Base-by-base conservation (phyloP, 2,113 vertebrate species). In the Oryzias curvinotus region DNA sequence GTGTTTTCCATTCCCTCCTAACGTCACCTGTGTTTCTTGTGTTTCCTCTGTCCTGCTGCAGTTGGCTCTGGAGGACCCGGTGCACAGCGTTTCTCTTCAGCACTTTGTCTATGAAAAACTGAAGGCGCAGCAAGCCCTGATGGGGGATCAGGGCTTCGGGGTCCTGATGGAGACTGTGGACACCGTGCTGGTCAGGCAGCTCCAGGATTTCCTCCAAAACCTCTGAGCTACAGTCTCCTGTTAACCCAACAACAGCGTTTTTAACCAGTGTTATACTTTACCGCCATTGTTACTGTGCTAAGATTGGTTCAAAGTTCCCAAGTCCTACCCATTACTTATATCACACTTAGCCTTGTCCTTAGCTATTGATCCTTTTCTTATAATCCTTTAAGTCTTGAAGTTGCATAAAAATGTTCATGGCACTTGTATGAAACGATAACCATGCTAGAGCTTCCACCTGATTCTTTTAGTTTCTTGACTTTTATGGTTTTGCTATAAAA, bases 121-220 rank as follows among this genome's bases (percentile, higher is more conserved):
- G 73, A 99, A 98, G 84, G 93, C 94, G 1, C 96, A 98, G 88
- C 96, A 98, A 84, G 91, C 93, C 56, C 65, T 95, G 30, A 78
- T 98, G 77, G 95, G 96, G 26, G 95, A 96, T 66, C 92, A 93
- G 87, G 88, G 89, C 73, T 99, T 99, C 80, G 94, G 94, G 15
- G 90, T 82, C 15, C 94, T 99, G 67, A 99, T 99, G 96, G 97
- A 98, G 78, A 96, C 94, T 0, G 96, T 99, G 87, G 96, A 99
- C 85, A 95, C 95, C 0, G 96, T 98, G 92, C 92, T 98, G 5
- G 93, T 98, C 78, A 88, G 93, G 60, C 96, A 98, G 72, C 93
- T 99, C 21, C 95, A 98, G 77, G 95, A 94, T 79, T 99, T 99
- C 84, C 86, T 99, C 73, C 93, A 95, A 66, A 92, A 93, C 63